These are phyloP conservation scores for Champsocephalus gunnari DNA, from an alignment of 2,797 vertebrate species.

Conservation along the genomic window DNA sequence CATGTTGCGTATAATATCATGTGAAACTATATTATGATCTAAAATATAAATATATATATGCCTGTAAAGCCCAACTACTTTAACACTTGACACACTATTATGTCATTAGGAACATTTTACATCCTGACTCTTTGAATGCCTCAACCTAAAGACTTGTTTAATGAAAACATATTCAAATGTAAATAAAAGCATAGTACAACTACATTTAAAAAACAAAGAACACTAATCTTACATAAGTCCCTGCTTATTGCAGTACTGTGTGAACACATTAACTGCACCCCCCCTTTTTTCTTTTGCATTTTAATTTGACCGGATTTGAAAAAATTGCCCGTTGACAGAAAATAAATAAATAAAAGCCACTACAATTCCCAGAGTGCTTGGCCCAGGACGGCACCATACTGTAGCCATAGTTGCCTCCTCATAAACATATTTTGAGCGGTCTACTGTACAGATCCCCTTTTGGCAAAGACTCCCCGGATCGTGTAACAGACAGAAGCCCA, in stretches of 20 bases:
- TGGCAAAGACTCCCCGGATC: conserved; percentile 76
- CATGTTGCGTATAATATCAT: conserved; percentile 40
- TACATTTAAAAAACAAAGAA: too few species aligned
- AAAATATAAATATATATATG: too few species aligned
- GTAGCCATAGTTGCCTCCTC: conserved; percentile 74
- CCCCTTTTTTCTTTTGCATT: conserved; percentile 18
- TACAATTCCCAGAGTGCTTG: conserved; percentile 58
- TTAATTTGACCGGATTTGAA: conserved; percentile 51
- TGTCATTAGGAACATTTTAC: too few species aligned
- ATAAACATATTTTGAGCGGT: conserved; percentile 81
- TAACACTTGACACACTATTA: too few species aligned
- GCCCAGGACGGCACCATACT: conserved; percentile 76
- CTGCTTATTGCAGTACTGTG: conserved; percentile 30
- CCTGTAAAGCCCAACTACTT: too few species aligned
- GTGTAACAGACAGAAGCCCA: conserved; percentile 80
- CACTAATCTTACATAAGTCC: conserved; percentile 3
- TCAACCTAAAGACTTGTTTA: too few species aligned
- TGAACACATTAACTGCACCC: conserved; percentile 13
- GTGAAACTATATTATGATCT: conserved; percentile 22
- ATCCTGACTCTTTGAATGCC: too few species aligned
- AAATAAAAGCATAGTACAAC: too few species aligned
- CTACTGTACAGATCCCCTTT: conserved; percentile 81
- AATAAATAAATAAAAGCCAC: conserved; percentile 65
- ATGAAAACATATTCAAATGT: too few species aligned
- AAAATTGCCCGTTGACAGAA: conserved; percentile 38